Base-by-base conservation (phyloP, 2,113 vertebrate genomes). In the Osmerus mordax region DNA sequence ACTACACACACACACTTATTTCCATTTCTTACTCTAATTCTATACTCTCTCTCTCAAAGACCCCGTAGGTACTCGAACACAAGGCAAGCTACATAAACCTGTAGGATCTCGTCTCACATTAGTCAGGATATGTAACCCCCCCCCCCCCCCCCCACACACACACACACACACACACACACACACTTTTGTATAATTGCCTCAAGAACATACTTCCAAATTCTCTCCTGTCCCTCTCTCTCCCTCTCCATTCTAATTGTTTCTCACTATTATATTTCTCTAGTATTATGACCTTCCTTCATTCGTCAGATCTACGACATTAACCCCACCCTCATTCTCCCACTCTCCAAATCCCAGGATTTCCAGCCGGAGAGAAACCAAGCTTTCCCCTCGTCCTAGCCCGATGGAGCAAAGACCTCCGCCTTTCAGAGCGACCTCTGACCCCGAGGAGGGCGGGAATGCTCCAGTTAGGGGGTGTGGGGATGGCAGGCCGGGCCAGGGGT, bases 361-460 rank as follows among this genome's bases (percentile, higher is more conserved):
- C 21, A 36, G 21, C 12, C n/a, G 47, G 18, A 68, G 23, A 61
- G 25, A 29, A 18, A 60, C 54, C 19, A 54, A 36, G 55, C 58
- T 58, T 18, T 59, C 32, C 25, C 41, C 41, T 61, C 70, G 56
- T 71, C 28, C 25, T n/a, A 12, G 18, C 8, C 21, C 8, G 28
- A 62, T 62, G 64, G 36, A 65, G 58, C 73, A 65, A 67, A 67
- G 64, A 75, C 77, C 74, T 73, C 64, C 78, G 75, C 75, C 54
- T 71, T 79, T 65, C 68, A 66, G 65, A 72, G 70, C 68, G 63
- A 86, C 87, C 81, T 82, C 67, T 82, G 78, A 85, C 79, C 82
- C 65, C 56, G 21, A 11, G 19, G 68, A 69, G 69, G 75, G 79
- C 52, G 70, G 78, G 84, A 81, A 72, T 64, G 52, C 54, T 77